Evolutionary conservation across 2,888 invertebrate species (phyloP).

Genomic region (Cephus runcator): DNA sequence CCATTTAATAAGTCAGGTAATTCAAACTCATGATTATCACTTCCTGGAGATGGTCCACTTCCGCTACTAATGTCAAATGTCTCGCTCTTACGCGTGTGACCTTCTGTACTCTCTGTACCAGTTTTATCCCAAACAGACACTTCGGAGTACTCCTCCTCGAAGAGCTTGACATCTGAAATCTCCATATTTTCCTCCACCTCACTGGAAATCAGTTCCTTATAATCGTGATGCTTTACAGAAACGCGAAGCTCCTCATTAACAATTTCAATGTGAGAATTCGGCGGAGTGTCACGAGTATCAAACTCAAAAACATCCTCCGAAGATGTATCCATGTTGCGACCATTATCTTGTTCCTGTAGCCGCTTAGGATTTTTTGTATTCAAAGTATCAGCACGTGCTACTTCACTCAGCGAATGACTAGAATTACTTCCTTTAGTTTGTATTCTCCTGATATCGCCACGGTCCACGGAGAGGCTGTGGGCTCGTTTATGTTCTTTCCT

Average conservation of each 20-base stretch:
- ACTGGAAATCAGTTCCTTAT: constrained; percentile 37
- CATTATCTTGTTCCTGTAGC: constrained; percentile 24
- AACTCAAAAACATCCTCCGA: constrained; percentile 54
- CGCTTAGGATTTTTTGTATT: constrained; percentile 18
- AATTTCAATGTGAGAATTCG: constrained; percentile 60
- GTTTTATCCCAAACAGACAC: constrained; percentile 58
- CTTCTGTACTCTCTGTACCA: constrained; percentile 53
- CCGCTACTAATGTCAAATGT: constrained; percentile 61
- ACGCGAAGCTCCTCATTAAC: constrained; percentile 44
- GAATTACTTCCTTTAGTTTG: constrained; percentile 51
- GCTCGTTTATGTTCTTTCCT: constrained; percentile 64
- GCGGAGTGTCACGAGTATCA: constrained; percentile 57
- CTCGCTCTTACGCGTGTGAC: constrained; percentile 56
- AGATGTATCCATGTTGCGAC: constrained; percentile 51
- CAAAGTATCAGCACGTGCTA: constrained; percentile 35
- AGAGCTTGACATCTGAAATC: constrained; percentile 25
- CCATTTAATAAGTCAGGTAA: constrained; percentile 46
- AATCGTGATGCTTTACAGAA: constrained; percentile 46
- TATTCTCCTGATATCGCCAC: constrained; percentile 47
- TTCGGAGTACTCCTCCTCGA: constrained; percentile 56
- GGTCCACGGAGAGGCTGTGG: constrained; percentile 65
- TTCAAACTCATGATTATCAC: constrained; percentile 56
- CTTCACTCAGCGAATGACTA: constrained; percentile 56
- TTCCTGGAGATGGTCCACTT: constrained; percentile 54
- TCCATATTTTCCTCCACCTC: constrained; percentile 26